Percentiles rank a stretch among this genome's conserved stretches.
Evolutionary conservation across 2,113 vertebrate species (phyloP).

Genomic region (Pandion haliaetus): DNA sequence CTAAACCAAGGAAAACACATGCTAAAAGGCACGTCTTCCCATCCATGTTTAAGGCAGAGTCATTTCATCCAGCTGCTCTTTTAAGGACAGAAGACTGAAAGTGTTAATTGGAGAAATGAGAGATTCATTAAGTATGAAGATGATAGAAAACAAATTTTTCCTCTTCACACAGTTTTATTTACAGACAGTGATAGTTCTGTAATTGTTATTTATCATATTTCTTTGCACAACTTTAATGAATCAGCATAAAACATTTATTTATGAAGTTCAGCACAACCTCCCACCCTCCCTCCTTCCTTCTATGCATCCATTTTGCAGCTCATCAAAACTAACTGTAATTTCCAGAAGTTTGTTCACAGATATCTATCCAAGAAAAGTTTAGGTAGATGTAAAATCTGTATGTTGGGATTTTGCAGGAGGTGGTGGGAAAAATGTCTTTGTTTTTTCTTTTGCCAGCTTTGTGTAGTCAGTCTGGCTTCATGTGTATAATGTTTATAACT

Average conservation of each 20-base stretch:
- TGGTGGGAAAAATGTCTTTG: background rate
- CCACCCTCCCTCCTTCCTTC: background rate
- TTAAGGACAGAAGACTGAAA: background rate
- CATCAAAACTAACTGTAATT: background rate
- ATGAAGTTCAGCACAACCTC: background rate
- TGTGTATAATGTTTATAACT: background rate
- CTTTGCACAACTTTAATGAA: background rate
- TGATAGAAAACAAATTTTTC: background rate
- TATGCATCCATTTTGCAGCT: background rate
- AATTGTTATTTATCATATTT: slow-evolving; percentile 23
- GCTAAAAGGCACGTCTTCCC: background rate
- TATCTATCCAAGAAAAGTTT: background rate
- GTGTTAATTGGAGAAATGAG: background rate
- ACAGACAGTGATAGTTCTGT: background rate
- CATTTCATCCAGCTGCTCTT: background rate
- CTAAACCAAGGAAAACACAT: background rate
- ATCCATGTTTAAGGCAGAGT: background rate
- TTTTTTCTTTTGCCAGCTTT: background rate
- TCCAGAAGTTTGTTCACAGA: background rate
- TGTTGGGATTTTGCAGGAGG: background rate
- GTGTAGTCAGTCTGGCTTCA: background rate
- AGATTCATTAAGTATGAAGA: background rate
- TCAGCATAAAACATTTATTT: background rate
- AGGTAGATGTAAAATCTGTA: background rate
- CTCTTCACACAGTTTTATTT: background rate